Evolutionary conservation across 2,888 invertebrate species (phyloP).

Genomic region (Sepiola atlantica): DNA sequence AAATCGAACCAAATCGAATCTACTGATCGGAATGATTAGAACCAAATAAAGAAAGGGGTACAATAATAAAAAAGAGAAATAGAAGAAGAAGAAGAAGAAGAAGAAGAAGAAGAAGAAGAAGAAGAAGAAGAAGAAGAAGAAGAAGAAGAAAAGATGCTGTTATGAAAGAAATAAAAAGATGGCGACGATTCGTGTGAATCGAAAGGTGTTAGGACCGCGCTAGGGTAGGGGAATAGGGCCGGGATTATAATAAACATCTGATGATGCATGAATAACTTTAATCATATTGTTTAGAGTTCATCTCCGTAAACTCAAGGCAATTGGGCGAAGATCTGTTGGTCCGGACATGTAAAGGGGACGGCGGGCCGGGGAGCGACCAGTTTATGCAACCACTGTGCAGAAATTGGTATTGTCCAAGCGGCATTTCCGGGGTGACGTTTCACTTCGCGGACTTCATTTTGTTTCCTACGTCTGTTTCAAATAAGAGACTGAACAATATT

Average conservation of each 20-base stretch:
- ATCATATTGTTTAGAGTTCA: background rate
- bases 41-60: background rate
- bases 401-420: background rate
- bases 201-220: background rate
- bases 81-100: too few relatives aligned
- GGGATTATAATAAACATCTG: background rate
- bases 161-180: background rate
- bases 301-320: background rate
- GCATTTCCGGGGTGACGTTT: background rate
- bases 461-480: background rate
- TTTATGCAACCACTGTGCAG: constrained; percentile 23
- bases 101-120: too few relatives aligned
- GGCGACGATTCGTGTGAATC: background rate
- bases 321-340: too few relatives aligned
- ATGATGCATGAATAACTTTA: background rate
- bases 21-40: background rate
- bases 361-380: background rate
- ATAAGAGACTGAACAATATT: background rate
- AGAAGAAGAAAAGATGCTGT: too few relatives aligned
- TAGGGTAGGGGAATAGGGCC: background rate
- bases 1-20: constrained; percentile 20
- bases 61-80: too few relatives aligned
- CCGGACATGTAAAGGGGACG: too few relatives aligned
- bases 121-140: too few relatives aligned
- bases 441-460: background rate